phyloP scores from a whole-genome alignment of 2,888 invertebrate species.

The Nematopogon swammerdamellus region DNA sequence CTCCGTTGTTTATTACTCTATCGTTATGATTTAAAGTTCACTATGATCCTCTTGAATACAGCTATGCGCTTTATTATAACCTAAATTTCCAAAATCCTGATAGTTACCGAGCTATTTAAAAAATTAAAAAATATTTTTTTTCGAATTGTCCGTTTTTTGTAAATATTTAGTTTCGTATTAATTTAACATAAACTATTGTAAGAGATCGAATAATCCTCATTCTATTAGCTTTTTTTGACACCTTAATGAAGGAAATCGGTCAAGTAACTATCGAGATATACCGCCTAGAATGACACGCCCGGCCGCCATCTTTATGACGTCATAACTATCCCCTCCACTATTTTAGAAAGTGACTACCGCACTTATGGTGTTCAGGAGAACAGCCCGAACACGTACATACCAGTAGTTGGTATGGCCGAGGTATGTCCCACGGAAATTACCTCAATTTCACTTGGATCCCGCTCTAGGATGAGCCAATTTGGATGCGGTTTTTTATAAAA shows the following conservation, averaged over 20 bases:
- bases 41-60: background rate
- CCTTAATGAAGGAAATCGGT: background rate
- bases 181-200: background rate
- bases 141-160: background rate
- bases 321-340: background rate
- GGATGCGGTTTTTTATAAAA: no score
- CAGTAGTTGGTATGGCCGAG: background rate
- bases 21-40: background rate
- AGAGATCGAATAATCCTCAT: constrained; percentile 1
- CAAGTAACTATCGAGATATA: background rate
- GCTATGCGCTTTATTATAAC: background rate
- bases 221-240: background rate
- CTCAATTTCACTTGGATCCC: no score
- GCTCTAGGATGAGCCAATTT: no score
- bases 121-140: background rate
- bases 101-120: background rate
- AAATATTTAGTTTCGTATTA: background rate
- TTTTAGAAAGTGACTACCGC: background rate
- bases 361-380: background rate
- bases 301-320: constrained; percentile 1
- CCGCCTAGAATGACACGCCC: background rate
- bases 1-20: background rate
- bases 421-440: background rate
- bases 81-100: background rate
- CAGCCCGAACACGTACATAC: background rate